These are phyloP conservation scores for Oncorhynchus tshawytscha DNA, from an alignment of 2,113 vertebrate species.

Conservation along the genomic window DNA sequence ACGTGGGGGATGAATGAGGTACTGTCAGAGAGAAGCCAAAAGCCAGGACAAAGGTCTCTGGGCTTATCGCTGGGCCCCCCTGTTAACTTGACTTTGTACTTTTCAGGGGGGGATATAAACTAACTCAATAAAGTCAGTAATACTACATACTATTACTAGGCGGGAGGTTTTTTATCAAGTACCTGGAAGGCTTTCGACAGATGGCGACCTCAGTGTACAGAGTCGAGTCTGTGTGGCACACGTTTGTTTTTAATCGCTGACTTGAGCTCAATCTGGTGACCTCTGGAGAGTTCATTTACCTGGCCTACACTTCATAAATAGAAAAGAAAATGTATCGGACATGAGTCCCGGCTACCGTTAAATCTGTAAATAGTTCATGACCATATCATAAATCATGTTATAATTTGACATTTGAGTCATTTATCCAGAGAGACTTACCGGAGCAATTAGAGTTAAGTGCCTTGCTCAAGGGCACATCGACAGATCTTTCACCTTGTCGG, in stretches of 20 bases:
- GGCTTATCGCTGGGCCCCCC: constrained; percentile 45
- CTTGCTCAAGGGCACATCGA: no score
- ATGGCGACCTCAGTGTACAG: constrained; percentile 7
- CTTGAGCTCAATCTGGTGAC: constrained; percentile 6
- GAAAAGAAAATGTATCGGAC: neutral
- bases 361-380: neutral
- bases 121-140: constrained; percentile 22
- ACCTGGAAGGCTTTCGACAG: constrained; percentile 30
- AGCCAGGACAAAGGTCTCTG: constrained; percentile 66
- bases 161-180: neutral
- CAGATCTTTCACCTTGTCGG: no score
- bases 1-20: constrained; percentile 57
- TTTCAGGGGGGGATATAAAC: constrained; percentile 50
- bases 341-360: neutral
- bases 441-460: no score
- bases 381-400: neutral
- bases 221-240: neutral
- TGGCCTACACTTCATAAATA: neutral
- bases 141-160: constrained; percentile 19
- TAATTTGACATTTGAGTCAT: no score
- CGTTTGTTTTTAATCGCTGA: neutral
- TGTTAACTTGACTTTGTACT: constrained; percentile 35
- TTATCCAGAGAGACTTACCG: no score
- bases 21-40: constrained; percentile 32
- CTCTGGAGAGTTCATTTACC: constrained; percentile 21